Percentiles rank a stretch among this genome's conserved stretches.
These are phyloP conservation scores for Hippocampus comes DNA, from an alignment of 2,113 vertebrate species.

Conservation along the genomic window DNA sequence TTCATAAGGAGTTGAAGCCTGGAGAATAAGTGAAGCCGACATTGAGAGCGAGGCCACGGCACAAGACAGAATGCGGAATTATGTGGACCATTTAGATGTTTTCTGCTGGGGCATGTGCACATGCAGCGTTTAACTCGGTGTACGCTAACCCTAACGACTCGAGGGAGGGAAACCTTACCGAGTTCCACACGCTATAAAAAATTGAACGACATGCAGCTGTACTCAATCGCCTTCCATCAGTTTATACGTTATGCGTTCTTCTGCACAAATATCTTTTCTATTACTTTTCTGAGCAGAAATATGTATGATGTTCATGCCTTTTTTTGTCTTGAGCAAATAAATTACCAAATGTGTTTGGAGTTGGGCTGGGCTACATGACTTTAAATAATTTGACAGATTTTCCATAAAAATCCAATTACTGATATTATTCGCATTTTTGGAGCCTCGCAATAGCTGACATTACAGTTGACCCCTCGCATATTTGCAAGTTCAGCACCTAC, in stretches of 20 bases:
- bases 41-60: slow-evolving; percentile 37
- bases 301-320: background rate
- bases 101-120: slow-evolving; percentile 13
- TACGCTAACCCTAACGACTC: slow-evolving; percentile 7
- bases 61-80: slow-evolving; percentile 18
- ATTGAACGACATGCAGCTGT: slow-evolving; percentile 11
- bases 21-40: slow-evolving; percentile 70
- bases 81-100: slow-evolving; percentile 42
- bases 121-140: slow-evolving; percentile 15
- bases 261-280: background rate
- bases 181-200: slow-evolving; percentile 10
- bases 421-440: too few species aligned
- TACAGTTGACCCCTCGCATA: too few species aligned
- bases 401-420: too few species aligned
- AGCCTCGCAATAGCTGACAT: too few species aligned
- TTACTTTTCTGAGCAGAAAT: background rate
- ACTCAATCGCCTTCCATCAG: slow-evolving; percentile 29
- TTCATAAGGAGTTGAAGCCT: slow-evolving; percentile 55
- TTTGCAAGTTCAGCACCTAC: too few species aligned
- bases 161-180: slow-evolving; percentile 9
- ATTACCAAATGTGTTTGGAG: too few species aligned
- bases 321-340: background rate
- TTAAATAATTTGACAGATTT: too few species aligned
- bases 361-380: too few species aligned
- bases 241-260: background rate